Evolutionary conservation across 2,113 vertebrate species (phyloP), one percentile per base, ranked within the genome.

Genomic region (Corvus hawaiiensis): DNA sequence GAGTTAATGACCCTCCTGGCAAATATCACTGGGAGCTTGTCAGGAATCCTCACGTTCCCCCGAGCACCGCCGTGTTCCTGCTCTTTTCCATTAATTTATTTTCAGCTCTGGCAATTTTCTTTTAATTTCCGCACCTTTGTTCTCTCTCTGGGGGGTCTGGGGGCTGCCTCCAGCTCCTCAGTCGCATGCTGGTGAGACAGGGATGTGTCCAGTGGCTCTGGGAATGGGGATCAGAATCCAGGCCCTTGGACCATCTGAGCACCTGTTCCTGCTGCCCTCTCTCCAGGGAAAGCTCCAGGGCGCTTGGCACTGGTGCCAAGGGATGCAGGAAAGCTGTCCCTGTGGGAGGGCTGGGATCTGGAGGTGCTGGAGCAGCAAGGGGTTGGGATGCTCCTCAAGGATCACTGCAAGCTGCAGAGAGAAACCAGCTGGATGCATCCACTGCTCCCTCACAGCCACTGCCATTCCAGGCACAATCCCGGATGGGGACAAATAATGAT

Each of bases 41-140:
- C 91, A 81, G 91, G 59, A 94, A 89, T 56, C 84, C 68, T 97
- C 92, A 44, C 3, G 12, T 86, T 96, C 67, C 41, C 68, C 51
- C 3, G 0, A 28, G 66, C 20, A 37, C 79, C 2, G 10, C 15
- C 0, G 10, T 3, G 6, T 39, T 95, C 49, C 79, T 66, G 41
- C 27, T 69, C 76, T 83, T 93, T 75, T 64, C 51, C 79, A 55
- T 7, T 0, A 30, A 23, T 68, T 90, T 75, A 48, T 33, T 61
- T 59, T 72, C 1, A 6, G 68, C 77, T 96, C 93, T 97, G 96
- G 84, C 93, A 96, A 86, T 46, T 2, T 16, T 95, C 94, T 92
- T 85, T 62, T 93, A 81, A 92, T 84, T 79, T 55, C 86, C 80
- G 30, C 20, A 20, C 46, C 74, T 89, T 84, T 86, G 56, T 87